Evolutionary conservation across 1,140 invertebrate genomes (phyloP).

Genomic region (Sitobion miscanthi): DNA sequence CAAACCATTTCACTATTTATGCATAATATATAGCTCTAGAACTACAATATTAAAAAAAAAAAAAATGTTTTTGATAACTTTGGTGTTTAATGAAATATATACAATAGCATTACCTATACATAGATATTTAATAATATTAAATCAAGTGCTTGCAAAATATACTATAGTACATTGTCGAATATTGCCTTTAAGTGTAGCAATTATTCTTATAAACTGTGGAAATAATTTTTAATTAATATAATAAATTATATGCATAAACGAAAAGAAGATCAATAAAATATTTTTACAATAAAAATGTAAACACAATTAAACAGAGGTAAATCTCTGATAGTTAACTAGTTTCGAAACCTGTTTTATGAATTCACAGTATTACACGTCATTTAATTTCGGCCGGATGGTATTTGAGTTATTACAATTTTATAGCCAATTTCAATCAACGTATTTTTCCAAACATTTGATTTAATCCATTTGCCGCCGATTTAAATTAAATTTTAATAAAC

Average conservation of each 20-base stretch:
- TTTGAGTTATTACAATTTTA: background rate
- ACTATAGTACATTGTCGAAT: too few relatives aligned
- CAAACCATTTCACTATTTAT: too few relatives aligned
- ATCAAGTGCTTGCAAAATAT: too few relatives aligned
- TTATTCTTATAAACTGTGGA: too few relatives aligned
- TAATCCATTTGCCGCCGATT: constrained; percentile 24
- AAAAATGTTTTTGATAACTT: too few relatives aligned
- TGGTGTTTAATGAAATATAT: too few relatives aligned
- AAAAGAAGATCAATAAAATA: background rate
- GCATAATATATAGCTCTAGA: too few relatives aligned
- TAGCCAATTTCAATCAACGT: constrained; percentile 45
- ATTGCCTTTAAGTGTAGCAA: too few relatives aligned
- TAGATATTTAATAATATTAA: too few relatives aligned
- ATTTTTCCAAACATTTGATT: constrained; percentile 19
- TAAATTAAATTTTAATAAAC: constrained; percentile 48
- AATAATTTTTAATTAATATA: background rate
- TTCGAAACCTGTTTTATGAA: constrained; percentile 15
- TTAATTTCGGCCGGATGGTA: background rate
- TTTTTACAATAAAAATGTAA: constrained; percentile 17
- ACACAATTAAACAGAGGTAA: background rate
- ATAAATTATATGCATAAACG: background rate
- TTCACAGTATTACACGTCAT: background rate
- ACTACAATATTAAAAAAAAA: too few relatives aligned
- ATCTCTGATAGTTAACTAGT: background rate
- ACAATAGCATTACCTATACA: too few relatives aligned